These are phyloP conservation scores for Sebastes nivosus DNA, from an alignment of 2,797 vertebrate species.

Conservation along the genomic window DNA sequence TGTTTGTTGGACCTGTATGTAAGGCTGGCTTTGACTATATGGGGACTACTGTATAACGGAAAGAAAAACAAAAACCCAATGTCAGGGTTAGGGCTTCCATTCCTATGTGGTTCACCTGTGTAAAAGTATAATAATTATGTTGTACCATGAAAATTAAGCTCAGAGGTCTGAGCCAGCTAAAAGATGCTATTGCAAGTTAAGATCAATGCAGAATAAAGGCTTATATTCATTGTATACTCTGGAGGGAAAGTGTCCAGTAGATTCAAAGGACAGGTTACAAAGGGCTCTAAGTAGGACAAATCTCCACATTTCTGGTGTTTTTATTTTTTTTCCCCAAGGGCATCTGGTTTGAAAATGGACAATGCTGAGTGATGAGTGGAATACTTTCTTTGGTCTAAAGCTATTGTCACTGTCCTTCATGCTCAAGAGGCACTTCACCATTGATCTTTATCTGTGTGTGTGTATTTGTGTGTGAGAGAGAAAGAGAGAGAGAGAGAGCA, in stretches of 20 bases:
- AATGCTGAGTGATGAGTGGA: not conserved
- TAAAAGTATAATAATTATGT: not conserved
- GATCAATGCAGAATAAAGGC: not conserved
- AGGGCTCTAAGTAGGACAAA: not conserved
- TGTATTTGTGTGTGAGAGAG: not conserved
- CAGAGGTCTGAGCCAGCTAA: no score
- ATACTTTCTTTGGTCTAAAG: not conserved
- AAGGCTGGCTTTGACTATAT: no score
- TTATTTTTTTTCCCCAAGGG: not conserved
- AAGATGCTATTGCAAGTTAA: not conserved
- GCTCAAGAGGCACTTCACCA: not conserved
- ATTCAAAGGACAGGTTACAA: not conserved
- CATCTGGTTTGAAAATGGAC: not conserved
- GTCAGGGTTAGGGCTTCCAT: no score
- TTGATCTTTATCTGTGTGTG: not conserved
- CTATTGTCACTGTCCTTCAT: slow-evolving; percentile 5
- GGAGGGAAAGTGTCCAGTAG: not conserved
- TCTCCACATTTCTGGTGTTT: not conserved
- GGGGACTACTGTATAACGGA: no score
- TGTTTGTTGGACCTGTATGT: no score
- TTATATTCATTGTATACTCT: not conserved
- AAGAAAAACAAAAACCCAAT: not conserved
- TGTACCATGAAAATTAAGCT: not conserved
- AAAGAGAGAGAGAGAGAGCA: not conserved
- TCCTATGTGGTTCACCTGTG: not conserved